These are phyloP conservation scores for Phalloptychus januarius DNA, from an alignment of 2,797 vertebrate genomes.

Conservation along the genomic window DNA sequence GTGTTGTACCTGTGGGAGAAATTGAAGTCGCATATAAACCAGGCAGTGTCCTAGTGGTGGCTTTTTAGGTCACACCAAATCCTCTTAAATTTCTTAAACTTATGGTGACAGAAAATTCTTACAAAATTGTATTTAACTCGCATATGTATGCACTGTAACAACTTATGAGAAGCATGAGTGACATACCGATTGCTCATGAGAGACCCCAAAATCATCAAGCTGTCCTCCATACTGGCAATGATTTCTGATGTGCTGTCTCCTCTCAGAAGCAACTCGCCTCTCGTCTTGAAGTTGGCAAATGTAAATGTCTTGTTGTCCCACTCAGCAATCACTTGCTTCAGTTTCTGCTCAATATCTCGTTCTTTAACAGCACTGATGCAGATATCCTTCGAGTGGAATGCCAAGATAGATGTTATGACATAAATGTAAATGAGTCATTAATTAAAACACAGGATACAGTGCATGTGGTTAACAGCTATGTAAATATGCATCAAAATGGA, in stretches of 20 bases:
- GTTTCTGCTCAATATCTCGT: slow-evolving; percentile 93
- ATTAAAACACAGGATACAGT: background rate
- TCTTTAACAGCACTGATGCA: slow-evolving; percentile 95
- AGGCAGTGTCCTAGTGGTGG: background rate
- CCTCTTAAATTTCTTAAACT: background rate
- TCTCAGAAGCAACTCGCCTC: slow-evolving; percentile 92
- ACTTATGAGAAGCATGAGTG: background rate
- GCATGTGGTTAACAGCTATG: background rate
- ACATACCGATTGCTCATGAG: slow-evolving; percentile 93
- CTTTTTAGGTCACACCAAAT: background rate
- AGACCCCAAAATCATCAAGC: slow-evolving; percentile 92
- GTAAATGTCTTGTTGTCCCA: slow-evolving; percentile 92
- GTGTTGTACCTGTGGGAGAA: slow-evolving; percentile 87
- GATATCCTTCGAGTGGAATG: slow-evolving; percentile 84
- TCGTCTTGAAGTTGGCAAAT: slow-evolving; percentile 91
- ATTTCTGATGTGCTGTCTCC: slow-evolving; percentile 92
- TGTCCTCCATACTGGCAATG: slow-evolving; percentile 93
- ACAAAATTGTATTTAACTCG: background rate
- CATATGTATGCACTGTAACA: background rate
- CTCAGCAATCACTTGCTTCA: slow-evolving; percentile 93
- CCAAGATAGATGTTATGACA: background rate
- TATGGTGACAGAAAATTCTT: background rate
- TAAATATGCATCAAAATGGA: background rate
- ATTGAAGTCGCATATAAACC: background rate
- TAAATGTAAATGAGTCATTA: background rate